A percentile compares a stretch with the other conserved stretches of the same genome.
Conservation (phyloP, 2,113 vertebrate species). For the Gymnogyps californianus region DNA sequence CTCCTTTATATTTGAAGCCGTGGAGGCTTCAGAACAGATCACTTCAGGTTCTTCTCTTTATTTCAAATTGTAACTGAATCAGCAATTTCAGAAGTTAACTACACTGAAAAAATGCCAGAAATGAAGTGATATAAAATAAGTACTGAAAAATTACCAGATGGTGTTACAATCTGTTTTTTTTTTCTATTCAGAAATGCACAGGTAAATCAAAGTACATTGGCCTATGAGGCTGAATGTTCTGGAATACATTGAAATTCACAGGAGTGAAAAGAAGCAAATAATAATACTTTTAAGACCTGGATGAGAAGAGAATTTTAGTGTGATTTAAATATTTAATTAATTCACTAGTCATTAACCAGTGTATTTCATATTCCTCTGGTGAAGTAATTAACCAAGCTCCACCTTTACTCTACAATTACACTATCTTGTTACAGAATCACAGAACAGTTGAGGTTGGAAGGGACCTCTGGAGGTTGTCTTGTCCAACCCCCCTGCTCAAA, state of each 20-base stretch:
- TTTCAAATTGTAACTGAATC: background rate
- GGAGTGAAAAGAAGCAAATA: background rate
- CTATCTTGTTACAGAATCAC: background rate
- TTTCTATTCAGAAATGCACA: background rate
- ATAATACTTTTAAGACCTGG: background rate
- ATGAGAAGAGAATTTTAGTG: background rate
- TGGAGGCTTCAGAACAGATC: background rate
- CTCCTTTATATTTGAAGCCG: background rate
- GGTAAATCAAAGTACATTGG: background rate
- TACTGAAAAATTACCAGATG: background rate
- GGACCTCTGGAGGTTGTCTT: background rate
- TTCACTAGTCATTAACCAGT: background rate
- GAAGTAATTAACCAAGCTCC: conserved; percentile 1
- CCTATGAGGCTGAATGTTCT: background rate
- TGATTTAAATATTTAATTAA: conserved; percentile 31
- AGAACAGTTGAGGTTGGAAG: background rate
- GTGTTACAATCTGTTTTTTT: background rate
- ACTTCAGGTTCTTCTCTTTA: background rate
- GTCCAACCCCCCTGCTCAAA: background rate
- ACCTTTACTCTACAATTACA: background rate
- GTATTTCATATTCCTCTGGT: background rate
- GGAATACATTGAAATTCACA: background rate
- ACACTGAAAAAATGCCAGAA: background rate
- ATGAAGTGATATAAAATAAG: background rate
- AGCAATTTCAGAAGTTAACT: background rate